Conservation (phyloP, 1,140 invertebrate genomes). For the Chionoecetes opilio region DNA sequence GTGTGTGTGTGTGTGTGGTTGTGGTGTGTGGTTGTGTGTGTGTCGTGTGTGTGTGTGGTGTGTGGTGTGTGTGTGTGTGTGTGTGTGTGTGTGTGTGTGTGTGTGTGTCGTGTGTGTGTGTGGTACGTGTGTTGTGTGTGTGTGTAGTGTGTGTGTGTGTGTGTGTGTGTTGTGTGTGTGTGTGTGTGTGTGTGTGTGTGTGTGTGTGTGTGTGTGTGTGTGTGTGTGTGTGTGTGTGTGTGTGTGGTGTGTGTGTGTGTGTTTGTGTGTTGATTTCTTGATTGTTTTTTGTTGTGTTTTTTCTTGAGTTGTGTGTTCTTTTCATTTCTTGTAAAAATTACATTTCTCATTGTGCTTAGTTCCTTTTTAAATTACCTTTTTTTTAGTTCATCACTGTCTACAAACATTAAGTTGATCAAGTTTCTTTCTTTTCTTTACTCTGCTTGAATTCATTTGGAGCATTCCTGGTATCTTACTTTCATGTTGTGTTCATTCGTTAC, state of each 20-base stretch:
- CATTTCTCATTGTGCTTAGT: not conserved
- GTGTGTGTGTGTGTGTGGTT: not conserved
- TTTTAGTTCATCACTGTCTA: not conserved
- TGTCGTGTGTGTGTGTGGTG: conserved; percentile 19
- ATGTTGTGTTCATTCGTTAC: no score
- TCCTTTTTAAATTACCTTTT: not conserved
- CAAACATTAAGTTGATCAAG: no score
- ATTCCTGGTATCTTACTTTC: no score
- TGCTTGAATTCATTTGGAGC: no score
- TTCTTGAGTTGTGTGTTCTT: not conserved
- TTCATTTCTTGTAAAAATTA: not conserved
- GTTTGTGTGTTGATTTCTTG: not conserved
- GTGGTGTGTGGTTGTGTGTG: no score
- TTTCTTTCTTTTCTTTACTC: no score
- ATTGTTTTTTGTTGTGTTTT: not conserved
- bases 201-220: conserved; percentile 18
- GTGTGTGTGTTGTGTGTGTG: conserved; percentile 25
- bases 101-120: not conserved
- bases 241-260: not conserved
- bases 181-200: conserved; percentile 21
- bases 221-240: conserved; percentile 25
- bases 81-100: conserved; percentile 23
- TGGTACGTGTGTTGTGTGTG: not conserved
- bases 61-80: conserved; percentile 18
- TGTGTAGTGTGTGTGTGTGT: not conserved